phyloP scores from a whole-genome alignment of 2,888 invertebrate genomes.

The Pachydiplax longipennis region DNA sequence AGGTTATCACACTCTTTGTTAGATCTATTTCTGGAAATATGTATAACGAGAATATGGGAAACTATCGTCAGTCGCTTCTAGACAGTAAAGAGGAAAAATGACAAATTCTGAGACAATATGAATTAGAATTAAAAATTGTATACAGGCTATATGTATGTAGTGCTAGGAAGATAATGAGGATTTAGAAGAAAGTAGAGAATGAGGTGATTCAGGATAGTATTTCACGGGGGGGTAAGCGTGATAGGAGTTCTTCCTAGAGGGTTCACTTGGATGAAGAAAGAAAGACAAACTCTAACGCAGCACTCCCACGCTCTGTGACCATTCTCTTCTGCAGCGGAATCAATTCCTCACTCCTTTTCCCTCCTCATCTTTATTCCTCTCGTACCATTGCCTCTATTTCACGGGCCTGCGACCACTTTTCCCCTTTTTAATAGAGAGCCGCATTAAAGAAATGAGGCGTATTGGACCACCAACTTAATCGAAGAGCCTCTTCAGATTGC shows the following conservation, averaged over 20 bases:
- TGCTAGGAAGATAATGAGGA: too few relatives aligned
- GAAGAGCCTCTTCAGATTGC: too few relatives aligned
- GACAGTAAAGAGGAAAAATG: too few relatives aligned
- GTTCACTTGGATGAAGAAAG: neutral
- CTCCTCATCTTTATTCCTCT: neutral
- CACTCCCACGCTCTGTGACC: neutral
- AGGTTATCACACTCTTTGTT: too few relatives aligned
- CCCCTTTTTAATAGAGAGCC: neutral
- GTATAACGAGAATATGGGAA: too few relatives aligned
- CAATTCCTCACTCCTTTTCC: neutral
- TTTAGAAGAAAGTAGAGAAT: neutral
- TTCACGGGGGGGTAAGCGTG: neutral
- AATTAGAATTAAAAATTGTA: too few relatives aligned
- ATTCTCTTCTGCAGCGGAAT: neutral
- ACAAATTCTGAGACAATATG: too few relatives aligned
- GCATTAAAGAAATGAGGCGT: too few relatives aligned
- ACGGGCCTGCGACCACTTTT: neutral
- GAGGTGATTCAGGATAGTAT: neutral
- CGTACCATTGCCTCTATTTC: neutral
- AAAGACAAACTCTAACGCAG: neutral
- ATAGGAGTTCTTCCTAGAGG: neutral
- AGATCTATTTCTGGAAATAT: too few relatives aligned
- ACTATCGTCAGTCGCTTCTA: too few relatives aligned
- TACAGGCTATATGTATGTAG: too few relatives aligned
- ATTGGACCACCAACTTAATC: too few relatives aligned